A percentile compares a stretch with the other conserved stretches of the same genome.
Conservation (phyloP, 2,888 invertebrate genomes). For the Nemotelus nigrinus region DNA sequence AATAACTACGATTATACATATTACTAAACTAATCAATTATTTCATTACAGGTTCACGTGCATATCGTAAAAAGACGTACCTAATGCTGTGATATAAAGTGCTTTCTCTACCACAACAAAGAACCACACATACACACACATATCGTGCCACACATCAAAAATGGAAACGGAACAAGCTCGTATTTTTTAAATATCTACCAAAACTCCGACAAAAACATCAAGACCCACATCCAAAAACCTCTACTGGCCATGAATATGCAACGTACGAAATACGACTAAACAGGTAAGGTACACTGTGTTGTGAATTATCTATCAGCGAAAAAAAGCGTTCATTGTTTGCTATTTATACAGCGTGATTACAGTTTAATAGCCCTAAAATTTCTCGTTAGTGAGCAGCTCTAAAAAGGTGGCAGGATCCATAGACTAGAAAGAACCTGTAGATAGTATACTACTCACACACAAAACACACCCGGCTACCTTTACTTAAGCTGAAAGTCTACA, state of each 20-base stretch:
- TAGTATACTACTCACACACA: too few relatives aligned
- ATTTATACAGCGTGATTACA: too few relatives aligned
- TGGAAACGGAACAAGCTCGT: slow-evolving; percentile 22
- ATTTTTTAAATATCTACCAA: slow-evolving; percentile 1
- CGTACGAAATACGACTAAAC: slow-evolving; percentile 1
- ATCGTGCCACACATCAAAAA: slow-evolving; percentile 25
- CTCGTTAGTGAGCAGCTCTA: too few relatives aligned
- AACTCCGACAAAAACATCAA: slow-evolving; percentile 6
- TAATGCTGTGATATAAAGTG: slow-evolving; percentile 43
- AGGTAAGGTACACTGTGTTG: neutral
- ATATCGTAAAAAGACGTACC: slow-evolving; percentile 27
- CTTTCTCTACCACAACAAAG: slow-evolving; percentile 20
- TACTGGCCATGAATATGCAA: slow-evolving; percentile 2
- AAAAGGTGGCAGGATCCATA: too few relatives aligned
- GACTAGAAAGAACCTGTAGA: too few relatives aligned
- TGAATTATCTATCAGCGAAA: neutral
- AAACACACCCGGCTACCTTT: slow-evolving; percentile 10
- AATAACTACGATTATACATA: too few relatives aligned
- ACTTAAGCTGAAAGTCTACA: slow-evolving; percentile 30
- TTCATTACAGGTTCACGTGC: slow-evolving; percentile 12
- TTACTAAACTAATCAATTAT: neutral
- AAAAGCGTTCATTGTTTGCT: too few relatives aligned
- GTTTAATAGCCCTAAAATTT: too few relatives aligned
- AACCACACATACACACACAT: neutral
- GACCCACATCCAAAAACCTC: slow-evolving; percentile 6